A percentile compares a stretch with the other conserved stretches of the same genome.
These are phyloP conservation scores for Carabus problematicus DNA, from an alignment of 2,888 invertebrate species.

Conservation along the genomic window DNA sequence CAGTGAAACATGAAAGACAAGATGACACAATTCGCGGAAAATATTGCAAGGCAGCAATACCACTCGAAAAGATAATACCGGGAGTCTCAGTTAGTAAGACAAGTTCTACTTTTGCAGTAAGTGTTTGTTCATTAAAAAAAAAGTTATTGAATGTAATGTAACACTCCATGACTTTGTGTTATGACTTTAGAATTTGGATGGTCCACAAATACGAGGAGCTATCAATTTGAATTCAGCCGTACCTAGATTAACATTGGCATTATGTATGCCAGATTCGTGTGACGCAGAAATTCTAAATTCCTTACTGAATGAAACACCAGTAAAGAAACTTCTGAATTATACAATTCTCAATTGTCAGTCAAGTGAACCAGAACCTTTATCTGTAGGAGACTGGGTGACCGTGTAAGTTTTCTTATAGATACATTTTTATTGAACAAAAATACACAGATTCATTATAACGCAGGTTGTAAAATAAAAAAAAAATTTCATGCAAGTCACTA, in stretches of 20 bases:
- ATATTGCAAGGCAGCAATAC: constrained; percentile 44
- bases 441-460: too few relatives aligned
- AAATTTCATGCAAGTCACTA: too few relatives aligned
- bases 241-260: constrained; percentile 22
- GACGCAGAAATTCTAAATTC: constrained; percentile 20
- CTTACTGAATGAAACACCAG: not conserved
- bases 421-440: not conserved
- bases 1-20: constrained; percentile 22
- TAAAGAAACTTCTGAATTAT: constrained; percentile 2
- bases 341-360: constrained; percentile 26
- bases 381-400: constrained; percentile 23
- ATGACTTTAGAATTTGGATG: not conserved
- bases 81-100: not conserved
- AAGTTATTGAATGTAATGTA: not conserved
- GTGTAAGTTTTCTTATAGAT: constrained; percentile 28
- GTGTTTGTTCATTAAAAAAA: not conserved
- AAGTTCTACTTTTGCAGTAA: not conserved
- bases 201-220: constrained; percentile 13
- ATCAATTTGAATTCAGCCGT: constrained; percentile 7
- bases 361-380: constrained; percentile 22
- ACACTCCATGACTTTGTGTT: not conserved
- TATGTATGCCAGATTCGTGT: constrained; percentile 43
- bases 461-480: too few relatives aligned
- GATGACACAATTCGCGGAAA: constrained; percentile 41
- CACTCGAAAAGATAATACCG: constrained; percentile 11